Evolutionary conservation across 64 coral and sea anemone genomes (phyloP), one percentile per base, ranked within the genome.

Genomic region (Catalaphyllia jardinei): DNA sequence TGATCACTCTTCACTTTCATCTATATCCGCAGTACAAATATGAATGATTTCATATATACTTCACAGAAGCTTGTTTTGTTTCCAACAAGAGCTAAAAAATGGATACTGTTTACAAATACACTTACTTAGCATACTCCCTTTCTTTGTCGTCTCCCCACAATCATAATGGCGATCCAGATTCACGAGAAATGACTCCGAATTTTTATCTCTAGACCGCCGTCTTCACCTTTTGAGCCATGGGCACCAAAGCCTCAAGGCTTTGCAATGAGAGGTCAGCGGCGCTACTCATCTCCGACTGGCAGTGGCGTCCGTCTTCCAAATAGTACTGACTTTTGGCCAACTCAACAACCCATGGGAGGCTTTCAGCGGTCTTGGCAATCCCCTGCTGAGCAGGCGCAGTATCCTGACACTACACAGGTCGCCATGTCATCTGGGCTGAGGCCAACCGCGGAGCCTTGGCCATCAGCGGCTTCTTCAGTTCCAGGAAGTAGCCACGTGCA

Each of bases 391-490:
- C 90, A 87, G 50, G 86, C 57, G 7, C 90, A 92, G 52, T 87
- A 74, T 22, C n/a, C 81, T 25, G 81, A 85, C 39, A 52, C 81
- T 38, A 39, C 71, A 16, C 74, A 77, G 61, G 90, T 71, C 60
- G 33, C 83, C 10, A 69, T 75, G 75, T 79, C 81, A n/a, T 76
- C 90, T 78, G 90, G 90, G 16, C 16, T 92, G 71, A 92, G 90
- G 46, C 90, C 84, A 25, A 87, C 77, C 17, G 79, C 90, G 19
- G 90, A 92, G 33, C 90, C 90, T 28, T 92, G 90, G 90, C 90
- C 84, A 69, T 75, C 75, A 73, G 25, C 90, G 22, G 33, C 67
- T 20, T 63, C 89, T 62, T 52, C 82, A 69, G 33, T 80, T 2
- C 83, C 84, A 19, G 79, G 63, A n/a, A 92, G 60, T 17, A 87